Evolutionary conservation across 2,797 vertebrate species (phyloP), one percentile per base, ranked within the genome.

Genomic region (Ctenochaetus hawaiiensis): DNA sequence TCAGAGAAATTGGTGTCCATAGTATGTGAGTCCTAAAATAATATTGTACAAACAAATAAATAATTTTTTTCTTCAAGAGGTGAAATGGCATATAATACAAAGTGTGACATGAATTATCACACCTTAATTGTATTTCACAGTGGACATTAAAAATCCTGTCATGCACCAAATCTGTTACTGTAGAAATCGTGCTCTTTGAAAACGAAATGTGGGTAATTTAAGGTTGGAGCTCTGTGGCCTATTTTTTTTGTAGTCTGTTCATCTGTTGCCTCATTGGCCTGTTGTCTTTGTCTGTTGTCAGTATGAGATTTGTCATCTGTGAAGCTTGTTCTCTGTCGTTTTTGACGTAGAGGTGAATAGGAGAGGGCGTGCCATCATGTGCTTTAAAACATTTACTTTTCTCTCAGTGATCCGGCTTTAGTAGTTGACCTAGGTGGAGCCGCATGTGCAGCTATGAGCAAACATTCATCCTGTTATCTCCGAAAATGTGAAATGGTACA

Each of bases 371-470:
- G 92, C 63, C 84, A 3, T 67, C 66, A 48, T 52, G 72, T 89
- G 70, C 77, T 91, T 49, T 72, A 71, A 73, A 84, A 89, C 77
- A 83, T 90, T 93, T 92, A 75, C 78, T 87, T 85, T 88, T 81
- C 63, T 80, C 68, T 76, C 81, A 20, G 67, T 86, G 87, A 91
- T 92, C 88, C 67, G 4, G 34, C 56, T 87, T 81, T 70, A 88
- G 82, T 90, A 86, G 70, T 84, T 85, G 78, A 78, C 72, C 66
- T 89, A 92, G 92, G 94, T 75, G 91, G 85, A 84, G 88, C 81
- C 75, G 74, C 65, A 44, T 71, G 72, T 61, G 81, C 79, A 69
- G 52, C 75, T 87, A 72, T 77, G 82, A 87, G 85, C 77, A 91
- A 91, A 89, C 80, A 86, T 48, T 54, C 26, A 30, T 34, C 11